Conservation (phyloP, 2,797 vertebrate genomes). For the Semotilus atromaculatus region DNA sequence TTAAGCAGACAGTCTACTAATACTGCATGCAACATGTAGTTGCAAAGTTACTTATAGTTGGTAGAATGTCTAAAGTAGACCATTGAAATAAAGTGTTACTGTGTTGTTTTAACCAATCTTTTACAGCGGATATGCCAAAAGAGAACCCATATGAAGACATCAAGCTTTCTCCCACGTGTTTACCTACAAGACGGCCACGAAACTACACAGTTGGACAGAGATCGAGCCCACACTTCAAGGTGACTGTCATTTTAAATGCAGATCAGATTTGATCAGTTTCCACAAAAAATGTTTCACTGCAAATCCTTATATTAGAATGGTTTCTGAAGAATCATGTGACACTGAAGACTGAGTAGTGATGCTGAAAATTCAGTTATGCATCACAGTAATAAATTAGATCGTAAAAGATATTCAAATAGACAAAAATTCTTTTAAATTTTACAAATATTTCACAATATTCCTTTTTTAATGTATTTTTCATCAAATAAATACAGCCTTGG, state of each 20-base stretch:
- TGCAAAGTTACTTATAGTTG: neutral
- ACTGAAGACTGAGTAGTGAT: neutral
- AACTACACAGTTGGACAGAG: conserved; percentile 78
- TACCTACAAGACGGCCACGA: conserved; percentile 79
- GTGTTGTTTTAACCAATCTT: neutral
- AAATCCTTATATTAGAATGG: neutral
- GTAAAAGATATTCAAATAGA: neutral
- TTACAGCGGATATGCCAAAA: conserved; percentile 79
- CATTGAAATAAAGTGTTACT: neutral
- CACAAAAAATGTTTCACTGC: neutral
- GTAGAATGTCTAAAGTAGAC: neutral
- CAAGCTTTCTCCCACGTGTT: conserved; percentile 80
- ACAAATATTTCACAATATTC: neutral
- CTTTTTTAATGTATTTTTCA: neutral
- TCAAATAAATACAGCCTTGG: neutral
- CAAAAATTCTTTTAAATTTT: too few species aligned
- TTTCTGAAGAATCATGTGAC: neutral
- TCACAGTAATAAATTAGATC: neutral
- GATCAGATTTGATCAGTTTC: neutral
- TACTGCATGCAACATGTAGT: neutral
- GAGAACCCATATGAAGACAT: conserved; percentile 91
- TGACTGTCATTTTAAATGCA: conserved; percentile 55
- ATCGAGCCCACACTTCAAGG: conserved; percentile 78
- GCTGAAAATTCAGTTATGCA: neutral
- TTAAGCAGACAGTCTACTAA: neutral